Base-by-base conservation (phyloP, 2,888 invertebrate species). In the Drosophila parthenogenetica region DNA sequence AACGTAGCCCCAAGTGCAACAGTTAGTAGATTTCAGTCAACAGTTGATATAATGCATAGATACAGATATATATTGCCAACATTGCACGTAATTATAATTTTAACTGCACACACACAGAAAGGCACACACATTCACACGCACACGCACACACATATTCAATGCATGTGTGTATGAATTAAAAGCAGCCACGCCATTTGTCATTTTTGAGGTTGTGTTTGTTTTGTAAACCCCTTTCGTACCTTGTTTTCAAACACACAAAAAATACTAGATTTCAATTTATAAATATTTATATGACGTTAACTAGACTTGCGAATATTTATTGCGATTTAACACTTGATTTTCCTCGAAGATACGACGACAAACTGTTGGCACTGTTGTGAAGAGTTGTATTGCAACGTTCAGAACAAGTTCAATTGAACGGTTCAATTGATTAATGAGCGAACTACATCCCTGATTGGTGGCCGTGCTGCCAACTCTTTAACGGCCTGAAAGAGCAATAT, bases 121-220 rank as follows among this genome's bases (percentile, higher is more conserved):
- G 35, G 13, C 35, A 53, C 25, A 55, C 51, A 54, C 25, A 49
- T 25, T 39, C 14, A 50, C 58, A 62, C 25, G 39, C 51, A 49
- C 37, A 57, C 45, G 35, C 40, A 50, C 32, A 59, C 14, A 54
- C 45, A 17, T 11, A 32, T 32, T 32, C 40, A 39, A 22, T 25
- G 29, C 29, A 46, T 39, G 22, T 4, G 25, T 17, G 14, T 57
- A 37, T 39, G 48, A 67, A 58, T 71, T 58, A 25, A 57, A 73
- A 78, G 81, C 68, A 78, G 81, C 84, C 82, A 82, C 82, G 82
- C 82, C 81, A 86, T 63, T 79, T 62, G 55, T 49, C 45, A 55
- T 42, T 62, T 85, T 85, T 81, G 86, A 81, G 81, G 81, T 81
- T 81, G 81, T 69, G 81, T 40, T 25, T 22, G 29, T 35, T 53